phyloP scores from a whole-genome alignment of 1,140 invertebrate genomes.

The Polypedilum pembai region DNA sequence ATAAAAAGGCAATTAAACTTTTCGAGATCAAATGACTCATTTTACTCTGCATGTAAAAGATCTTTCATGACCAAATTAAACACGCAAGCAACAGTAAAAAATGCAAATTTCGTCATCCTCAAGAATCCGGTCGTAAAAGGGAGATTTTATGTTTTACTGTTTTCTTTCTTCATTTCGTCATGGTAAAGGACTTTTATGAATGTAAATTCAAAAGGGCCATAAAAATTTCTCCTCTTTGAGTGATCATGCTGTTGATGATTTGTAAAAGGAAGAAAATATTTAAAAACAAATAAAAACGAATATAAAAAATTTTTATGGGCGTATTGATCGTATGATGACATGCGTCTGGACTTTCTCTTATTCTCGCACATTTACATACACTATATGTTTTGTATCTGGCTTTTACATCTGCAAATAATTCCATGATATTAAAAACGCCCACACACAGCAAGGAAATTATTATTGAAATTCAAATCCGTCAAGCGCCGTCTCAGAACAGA shows the following conservation, averaged over 20 bases:
- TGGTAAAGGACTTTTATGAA: not conserved
- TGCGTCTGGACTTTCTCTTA: not conserved
- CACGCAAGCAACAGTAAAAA: not conserved
- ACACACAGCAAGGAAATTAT: not conserved
- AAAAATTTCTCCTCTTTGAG: not conserved
- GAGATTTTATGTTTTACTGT: not conserved
- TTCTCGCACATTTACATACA: too few relatives aligned
- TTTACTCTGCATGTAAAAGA: not conserved
- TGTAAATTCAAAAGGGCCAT: not conserved
- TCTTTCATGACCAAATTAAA: not conserved
- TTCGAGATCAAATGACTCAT: not conserved
- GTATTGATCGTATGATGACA: constrained; percentile 10
- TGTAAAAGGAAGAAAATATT: not conserved
- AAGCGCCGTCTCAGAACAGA: not conserved
- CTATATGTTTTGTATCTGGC: not conserved
- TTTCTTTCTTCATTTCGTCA: not conserved
- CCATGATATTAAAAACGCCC: not conserved
- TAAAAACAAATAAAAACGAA: not conserved
- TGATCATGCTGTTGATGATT: constrained; percentile 16
- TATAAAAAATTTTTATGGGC: not conserved
- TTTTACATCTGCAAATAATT: not conserved
- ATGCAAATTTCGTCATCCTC: not conserved
- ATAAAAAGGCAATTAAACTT: not conserved
- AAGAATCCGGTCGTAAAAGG: constrained; percentile 1
- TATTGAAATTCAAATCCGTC: not conserved